Evolutionary conservation across 2,888 invertebrate species (phyloP).

Genomic region (Bimastos eiseni): DNA sequence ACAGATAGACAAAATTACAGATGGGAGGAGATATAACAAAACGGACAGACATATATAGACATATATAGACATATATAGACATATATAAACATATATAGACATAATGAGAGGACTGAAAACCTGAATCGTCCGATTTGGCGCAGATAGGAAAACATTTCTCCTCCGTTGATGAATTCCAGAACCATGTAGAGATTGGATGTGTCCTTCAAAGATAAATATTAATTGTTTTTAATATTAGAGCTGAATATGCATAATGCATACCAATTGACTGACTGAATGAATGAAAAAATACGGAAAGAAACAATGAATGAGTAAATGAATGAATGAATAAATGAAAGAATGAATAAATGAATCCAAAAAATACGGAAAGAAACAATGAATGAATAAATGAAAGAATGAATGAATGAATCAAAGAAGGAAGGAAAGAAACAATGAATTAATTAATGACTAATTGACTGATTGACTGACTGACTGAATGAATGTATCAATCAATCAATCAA

Average conservation of each 20-base stretch:
- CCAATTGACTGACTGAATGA: too few relatives aligned
- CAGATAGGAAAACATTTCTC: slow-evolving; percentile 99
- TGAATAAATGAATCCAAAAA: neutral
- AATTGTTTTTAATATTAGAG: too few relatives aligned
- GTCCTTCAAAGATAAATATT: slow-evolving; percentile 70
- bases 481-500: too few relatives aligned
- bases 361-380: too few relatives aligned
- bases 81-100: too few relatives aligned
- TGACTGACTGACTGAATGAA: neutral
- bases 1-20: neutral
- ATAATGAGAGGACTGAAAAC: slow-evolving; percentile 43
- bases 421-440: neutral
- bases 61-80: too few relatives aligned
- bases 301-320: too few relatives aligned
- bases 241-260: too few relatives aligned
- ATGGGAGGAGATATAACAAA: neutral
- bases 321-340: too few relatives aligned
- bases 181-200: slow-evolving; percentile 99
- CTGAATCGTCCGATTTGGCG: slow-evolving; percentile 92
- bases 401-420: neutral
- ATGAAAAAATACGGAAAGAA: too few relatives aligned
- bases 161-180: slow-evolving; percentile 97
- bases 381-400: neutral
- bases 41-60: too few relatives aligned
- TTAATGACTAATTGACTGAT: neutral